Percentiles rank a stretch among this genome's conserved stretches.
Evolutionary conservation across 2,888 invertebrate species (phyloP).

Genomic region (Leptura quadrifasciata): DNA sequence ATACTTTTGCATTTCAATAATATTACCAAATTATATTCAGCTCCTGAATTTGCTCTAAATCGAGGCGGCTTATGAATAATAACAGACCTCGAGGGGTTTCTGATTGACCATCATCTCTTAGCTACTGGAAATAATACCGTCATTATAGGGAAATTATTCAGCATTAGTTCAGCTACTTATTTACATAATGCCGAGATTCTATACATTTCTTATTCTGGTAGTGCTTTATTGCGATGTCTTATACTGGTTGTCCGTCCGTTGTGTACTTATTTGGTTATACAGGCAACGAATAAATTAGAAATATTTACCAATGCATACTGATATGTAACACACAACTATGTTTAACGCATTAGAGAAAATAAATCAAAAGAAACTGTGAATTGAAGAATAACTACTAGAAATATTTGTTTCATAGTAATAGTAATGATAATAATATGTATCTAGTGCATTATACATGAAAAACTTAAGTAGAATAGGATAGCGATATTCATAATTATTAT

Average conservation of each 20-base stretch:
- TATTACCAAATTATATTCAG: conserved; percentile 60
- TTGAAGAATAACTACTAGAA: too few relatives aligned
- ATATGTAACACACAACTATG: too few relatives aligned
- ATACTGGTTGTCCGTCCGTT: background rate
- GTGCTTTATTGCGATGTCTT: background rate
- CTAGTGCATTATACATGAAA: too few relatives aligned
- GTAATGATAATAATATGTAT: too few relatives aligned
- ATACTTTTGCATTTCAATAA: conserved; percentile 55
- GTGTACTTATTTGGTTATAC: background rate
- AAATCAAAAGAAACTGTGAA: too few relatives aligned
- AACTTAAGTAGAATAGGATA: too few relatives aligned
- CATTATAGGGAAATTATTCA: conserved; percentile 43
- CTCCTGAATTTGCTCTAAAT: conserved; percentile 64
- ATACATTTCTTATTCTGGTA: conserved; percentile 9
- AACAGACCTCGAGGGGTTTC: conserved; percentile 59
- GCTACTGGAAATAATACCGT: conserved; percentile 56
- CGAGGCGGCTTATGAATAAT: conserved; percentile 60
- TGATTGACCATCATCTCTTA: conserved; percentile 61
- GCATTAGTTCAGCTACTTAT: conserved; percentile 38
- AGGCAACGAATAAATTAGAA: too few relatives aligned
- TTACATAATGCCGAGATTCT: conserved; percentile 36
- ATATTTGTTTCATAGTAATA: too few relatives aligned
- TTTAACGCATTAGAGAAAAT: too few relatives aligned
- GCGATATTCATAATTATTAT: too few relatives aligned
- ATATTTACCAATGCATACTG: too few relatives aligned